These are phyloP conservation scores for Xanthia icteritia DNA, from an alignment of 2,888 invertebrate species.

Conservation along the genomic window DNA sequence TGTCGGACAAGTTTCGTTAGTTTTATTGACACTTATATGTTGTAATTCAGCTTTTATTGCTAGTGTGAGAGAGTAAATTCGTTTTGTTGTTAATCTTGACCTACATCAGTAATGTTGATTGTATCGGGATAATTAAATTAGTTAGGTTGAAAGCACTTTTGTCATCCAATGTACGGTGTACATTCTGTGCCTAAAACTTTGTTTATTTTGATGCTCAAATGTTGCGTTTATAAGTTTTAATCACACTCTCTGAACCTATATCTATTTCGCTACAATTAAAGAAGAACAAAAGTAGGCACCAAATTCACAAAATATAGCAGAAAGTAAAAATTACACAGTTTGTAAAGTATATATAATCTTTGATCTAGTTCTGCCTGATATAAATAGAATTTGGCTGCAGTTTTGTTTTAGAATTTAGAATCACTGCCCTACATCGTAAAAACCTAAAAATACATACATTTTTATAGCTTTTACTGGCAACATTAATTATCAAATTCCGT, in stretches of 20 bases:
- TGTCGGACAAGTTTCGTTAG: slow-evolving; percentile 48
- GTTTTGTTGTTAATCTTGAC: slow-evolving; percentile 29
- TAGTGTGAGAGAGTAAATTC: slow-evolving; percentile 50
- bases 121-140: slow-evolving; percentile 3
- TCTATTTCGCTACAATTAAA: background rate
- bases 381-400: background rate
- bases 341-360: background rate
- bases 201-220: background rate
- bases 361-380: background rate
- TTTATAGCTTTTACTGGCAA: background rate
- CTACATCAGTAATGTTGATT: slow-evolving; percentile 15
- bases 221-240: background rate
- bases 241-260: background rate
- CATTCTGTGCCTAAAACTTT: no score
- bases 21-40: slow-evolving; percentile 63
- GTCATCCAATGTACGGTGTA: no score
- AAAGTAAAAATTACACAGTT: no score
- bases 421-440: background rate
- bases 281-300: no score
- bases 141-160: background rate
- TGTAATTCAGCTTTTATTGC: slow-evolving; percentile 62
- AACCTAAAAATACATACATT: background rate
- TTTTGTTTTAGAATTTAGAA: background rate
- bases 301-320: background rate
- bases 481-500: slow-evolving; percentile 56